Evolutionary conservation across 2,888 invertebrate genomes (phyloP), one percentile per base, ranked within the genome.

Genomic region (Odontothrips loti): DNA sequence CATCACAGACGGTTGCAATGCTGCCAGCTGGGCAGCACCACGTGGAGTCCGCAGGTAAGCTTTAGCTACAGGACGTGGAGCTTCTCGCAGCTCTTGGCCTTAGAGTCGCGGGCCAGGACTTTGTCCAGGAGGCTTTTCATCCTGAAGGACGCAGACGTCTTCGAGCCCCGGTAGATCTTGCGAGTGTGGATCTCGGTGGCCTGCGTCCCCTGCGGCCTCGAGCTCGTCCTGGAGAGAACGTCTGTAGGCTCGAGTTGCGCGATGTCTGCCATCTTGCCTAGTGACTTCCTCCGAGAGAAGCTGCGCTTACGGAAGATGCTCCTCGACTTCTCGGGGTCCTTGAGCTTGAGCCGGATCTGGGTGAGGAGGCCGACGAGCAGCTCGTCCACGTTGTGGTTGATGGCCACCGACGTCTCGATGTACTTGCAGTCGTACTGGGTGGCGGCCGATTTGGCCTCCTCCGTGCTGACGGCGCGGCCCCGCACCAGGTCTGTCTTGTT

Each of bases 371-470:
- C 98, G 82, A 98, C 98, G 43, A 99, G 91, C 82, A 99, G 91
- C 86, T 98, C 98, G 88, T 99, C 98, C 82, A 98, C 97, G 88
- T 98, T 97, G 90, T 98, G 97, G 89, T 98, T 98, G 86, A 99
- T 94, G 58, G 96, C 97, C 81, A 97, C 96, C 2, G 98, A 98
- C 1, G 98, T 97, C 89, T 99, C 98, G 86, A 98, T 97, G 90
- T 96, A 97, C 88, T 98, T 98, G 89, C 96, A 96, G 87, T 97
- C 96, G 89, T 96, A 96, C 0, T 94, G 93, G 0, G 94, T 95
- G 29, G 98, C 98, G 88, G 97, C 92, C 63, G 93, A 91, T 89
- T 96, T 97, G 79, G 97, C 98, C 89, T 98, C 98, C 90, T 97
- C 96, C 75, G 94, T 94, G 81, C 94, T 91, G 82, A 98, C 93